Conservation (phyloP, 2,797 vertebrate genomes). For the Peromyscus aztecus region DNA sequence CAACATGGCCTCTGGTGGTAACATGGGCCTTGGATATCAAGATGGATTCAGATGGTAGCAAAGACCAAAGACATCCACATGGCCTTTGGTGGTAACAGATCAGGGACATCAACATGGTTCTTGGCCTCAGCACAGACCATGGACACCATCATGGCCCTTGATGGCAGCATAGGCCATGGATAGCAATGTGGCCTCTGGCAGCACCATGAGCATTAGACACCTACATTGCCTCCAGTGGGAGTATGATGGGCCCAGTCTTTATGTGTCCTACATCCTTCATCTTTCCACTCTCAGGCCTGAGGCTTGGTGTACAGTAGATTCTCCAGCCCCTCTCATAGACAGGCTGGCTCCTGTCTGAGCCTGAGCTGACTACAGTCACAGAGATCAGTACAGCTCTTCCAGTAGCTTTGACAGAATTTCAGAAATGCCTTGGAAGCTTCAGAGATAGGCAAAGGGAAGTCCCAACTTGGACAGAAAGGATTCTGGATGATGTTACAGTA, state of each 20-base stretch:
- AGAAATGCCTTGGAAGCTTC: not conserved
- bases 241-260: too few species aligned
- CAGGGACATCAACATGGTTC: not conserved
- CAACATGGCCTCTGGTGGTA: not conserved
- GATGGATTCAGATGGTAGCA: not conserved
- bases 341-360: not conserved
- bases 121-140: not conserved
- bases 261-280: not conserved
- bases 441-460: not conserved
- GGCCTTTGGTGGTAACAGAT: not conserved
- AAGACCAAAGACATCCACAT: not conserved
- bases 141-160: not conserved
- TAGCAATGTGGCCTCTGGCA: not conserved
- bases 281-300: not conserved
- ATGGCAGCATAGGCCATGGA: not conserved
- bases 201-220: not conserved
- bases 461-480: not conserved
- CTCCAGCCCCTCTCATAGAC: not conserved
- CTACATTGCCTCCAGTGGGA: not conserved
- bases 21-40: not conserved
- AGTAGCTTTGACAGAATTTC: not conserved
- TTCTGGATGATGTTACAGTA: not conserved
- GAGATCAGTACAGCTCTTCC: not conserved
- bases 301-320: not conserved
- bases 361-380: not conserved